These are phyloP conservation scores for Drosophila demipolita DNA, from an alignment of 2,888 invertebrate species.

Conservation along the genomic window DNA sequence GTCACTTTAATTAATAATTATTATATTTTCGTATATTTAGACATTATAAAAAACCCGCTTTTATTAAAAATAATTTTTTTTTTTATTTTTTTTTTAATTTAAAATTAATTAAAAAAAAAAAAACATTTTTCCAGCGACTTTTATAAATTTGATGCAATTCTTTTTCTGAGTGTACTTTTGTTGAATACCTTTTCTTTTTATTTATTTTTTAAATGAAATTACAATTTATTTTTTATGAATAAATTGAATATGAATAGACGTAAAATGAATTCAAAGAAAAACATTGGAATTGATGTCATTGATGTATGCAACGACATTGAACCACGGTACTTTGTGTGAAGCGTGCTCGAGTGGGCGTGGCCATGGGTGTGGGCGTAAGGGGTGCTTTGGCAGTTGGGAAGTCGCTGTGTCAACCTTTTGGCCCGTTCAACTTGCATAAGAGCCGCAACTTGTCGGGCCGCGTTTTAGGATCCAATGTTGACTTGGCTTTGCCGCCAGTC, in stretches of 20 bases:
- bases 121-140: background rate
- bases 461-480: constrained; percentile 50
- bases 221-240: background rate
- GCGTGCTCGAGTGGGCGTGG: background rate
- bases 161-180: background rate
- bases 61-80: background rate
- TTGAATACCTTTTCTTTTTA: background rate
- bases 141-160: background rate
- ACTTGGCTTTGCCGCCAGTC: constrained; percentile 53
- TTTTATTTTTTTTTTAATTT: background rate
- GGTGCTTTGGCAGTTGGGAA: background rate
- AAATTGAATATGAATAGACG: background rate
- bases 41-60: background rate
- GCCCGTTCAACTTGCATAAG: constrained; percentile 34
- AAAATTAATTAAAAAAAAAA: fast-evolving
- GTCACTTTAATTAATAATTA: background rate
- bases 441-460: constrained; percentile 38
- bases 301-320: background rate
- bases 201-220: background rate
- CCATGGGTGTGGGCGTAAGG: background rate
- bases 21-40: background rate
- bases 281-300: background rate
- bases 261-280: background rate
- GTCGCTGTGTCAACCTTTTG: constrained; percentile 38
- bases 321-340: constrained; percentile 2